A percentile compares a stretch with the other conserved stretches of the same genome.
phyloP scores from a whole-genome alignment of 2,888 invertebrate species.

The Nipponacmea schrenckii region DNA sequence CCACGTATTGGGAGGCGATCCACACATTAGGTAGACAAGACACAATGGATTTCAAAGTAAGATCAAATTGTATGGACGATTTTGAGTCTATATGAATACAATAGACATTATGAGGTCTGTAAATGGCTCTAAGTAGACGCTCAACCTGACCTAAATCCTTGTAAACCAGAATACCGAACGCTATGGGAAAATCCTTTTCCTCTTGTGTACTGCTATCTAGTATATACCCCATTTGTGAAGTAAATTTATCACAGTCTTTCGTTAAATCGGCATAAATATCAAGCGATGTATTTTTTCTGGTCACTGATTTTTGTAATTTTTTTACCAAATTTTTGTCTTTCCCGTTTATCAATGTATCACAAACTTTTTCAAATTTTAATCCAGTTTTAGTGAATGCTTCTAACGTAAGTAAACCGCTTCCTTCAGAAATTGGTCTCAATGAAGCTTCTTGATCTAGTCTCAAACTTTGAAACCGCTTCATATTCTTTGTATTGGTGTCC shows the following conservation, averaged over 20 bases:
- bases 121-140: constrained; percentile 49
- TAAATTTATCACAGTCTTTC: background rate
- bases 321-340: too few relatives aligned
- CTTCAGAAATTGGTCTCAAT: too few relatives aligned
- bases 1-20: constrained; percentile 35
- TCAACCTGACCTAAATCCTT: constrained; percentile 45
- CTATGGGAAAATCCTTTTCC: constrained; percentile 46
- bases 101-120: constrained; percentile 56
- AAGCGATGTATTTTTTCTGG: too few relatives aligned
- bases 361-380: too few relatives aligned
- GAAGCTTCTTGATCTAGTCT: too few relatives aligned
- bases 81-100: constrained; percentile 56
- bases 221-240: background rate
- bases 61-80: constrained; percentile 24
- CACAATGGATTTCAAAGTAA: constrained; percentile 32
- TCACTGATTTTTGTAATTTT: too few relatives aligned
- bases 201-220: constrained; percentile 17
- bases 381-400: too few relatives aligned
- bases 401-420: too few relatives aligned
- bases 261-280: background rate
- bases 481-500: too few relatives aligned
- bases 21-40: constrained; percentile 52
- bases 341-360: too few relatives aligned
- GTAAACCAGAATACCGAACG: constrained; percentile 49
- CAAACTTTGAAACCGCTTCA: too few relatives aligned